Percentiles rank a stretch among this genome's conserved stretches.
These are phyloP conservation scores for Sinohyriopsis cumingii DNA, from an alignment of 2,888 invertebrate genomes.

Conservation along the genomic window DNA sequence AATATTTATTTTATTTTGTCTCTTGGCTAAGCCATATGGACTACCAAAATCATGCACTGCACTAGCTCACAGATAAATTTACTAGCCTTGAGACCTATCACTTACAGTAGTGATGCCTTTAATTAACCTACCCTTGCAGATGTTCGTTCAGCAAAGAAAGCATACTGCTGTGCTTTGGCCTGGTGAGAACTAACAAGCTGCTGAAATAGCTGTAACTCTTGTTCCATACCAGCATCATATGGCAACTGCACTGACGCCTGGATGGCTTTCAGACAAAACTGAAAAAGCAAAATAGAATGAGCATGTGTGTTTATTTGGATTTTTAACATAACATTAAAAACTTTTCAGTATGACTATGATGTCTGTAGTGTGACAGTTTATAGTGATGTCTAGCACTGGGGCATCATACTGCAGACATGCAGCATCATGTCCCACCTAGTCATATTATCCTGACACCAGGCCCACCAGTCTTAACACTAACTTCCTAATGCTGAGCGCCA, in stretches of 20 bases:
- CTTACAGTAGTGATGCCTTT: background rate
- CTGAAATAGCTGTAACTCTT: constrained; percentile 43
- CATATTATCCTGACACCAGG: too few relatives aligned
- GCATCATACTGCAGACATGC: too few relatives aligned
- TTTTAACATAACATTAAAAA: background rate
- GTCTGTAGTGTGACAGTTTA: too few relatives aligned
- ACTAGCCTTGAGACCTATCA: too few relatives aligned
- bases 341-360: too few relatives aligned
- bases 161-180: constrained; percentile 63
- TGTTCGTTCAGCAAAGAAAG: constrained; percentile 66
- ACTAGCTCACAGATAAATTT: too few relatives aligned
- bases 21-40: too few relatives aligned
- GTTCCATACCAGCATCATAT: constrained; percentile 55
- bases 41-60: too few relatives aligned
- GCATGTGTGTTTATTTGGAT: background rate
- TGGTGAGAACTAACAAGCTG: constrained; percentile 58
- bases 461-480: too few relatives aligned
- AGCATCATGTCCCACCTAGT: too few relatives aligned
- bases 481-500: too few relatives aligned
- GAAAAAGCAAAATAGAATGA: constrained; percentile 6
- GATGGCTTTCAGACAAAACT: constrained; percentile 63
- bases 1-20: background rate
- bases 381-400: too few relatives aligned
- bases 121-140: constrained; percentile 53
- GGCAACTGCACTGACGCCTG: constrained; percentile 47